Evolutionary conservation across 2,113 vertebrate species (phyloP).

Genomic region (Athene noctua): DNA sequence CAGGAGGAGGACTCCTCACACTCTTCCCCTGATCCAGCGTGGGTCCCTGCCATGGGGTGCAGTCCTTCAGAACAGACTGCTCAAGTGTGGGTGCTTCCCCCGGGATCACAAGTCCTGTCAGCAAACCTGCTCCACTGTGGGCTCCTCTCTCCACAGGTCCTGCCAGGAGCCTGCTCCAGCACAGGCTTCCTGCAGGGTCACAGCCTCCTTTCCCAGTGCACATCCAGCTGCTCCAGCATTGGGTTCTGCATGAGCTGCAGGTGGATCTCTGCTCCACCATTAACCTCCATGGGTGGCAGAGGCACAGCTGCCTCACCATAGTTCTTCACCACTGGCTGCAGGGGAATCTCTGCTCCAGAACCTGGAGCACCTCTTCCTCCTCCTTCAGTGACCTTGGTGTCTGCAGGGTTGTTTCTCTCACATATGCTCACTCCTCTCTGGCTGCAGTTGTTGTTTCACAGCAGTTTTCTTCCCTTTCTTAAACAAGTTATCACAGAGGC

Average conservation of each 20-base stretch:
- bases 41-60: neutral
- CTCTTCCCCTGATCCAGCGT: neutral
- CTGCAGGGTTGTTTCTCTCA: neutral
- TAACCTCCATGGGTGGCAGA: too few species aligned
- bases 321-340: neutral
- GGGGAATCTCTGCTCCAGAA: neutral
- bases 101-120: neutral
- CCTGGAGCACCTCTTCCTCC: neutral
- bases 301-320: neutral
- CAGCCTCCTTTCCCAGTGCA: neutral
- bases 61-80: neutral
- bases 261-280: neutral
- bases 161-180: neutral
- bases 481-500: fast-evolving
- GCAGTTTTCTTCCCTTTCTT: neutral
- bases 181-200: neutral
- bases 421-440: neutral
- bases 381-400: neutral
- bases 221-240: neutral
- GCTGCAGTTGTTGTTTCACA: neutral
- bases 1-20: neutral
- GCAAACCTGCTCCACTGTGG: neutral
- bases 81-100: neutral
- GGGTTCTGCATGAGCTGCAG: neutral
- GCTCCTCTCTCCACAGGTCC: neutral